phyloP scores from a whole-genome alignment of 2,888 invertebrate species.

The Caenorhabditis plicata region DNA sequence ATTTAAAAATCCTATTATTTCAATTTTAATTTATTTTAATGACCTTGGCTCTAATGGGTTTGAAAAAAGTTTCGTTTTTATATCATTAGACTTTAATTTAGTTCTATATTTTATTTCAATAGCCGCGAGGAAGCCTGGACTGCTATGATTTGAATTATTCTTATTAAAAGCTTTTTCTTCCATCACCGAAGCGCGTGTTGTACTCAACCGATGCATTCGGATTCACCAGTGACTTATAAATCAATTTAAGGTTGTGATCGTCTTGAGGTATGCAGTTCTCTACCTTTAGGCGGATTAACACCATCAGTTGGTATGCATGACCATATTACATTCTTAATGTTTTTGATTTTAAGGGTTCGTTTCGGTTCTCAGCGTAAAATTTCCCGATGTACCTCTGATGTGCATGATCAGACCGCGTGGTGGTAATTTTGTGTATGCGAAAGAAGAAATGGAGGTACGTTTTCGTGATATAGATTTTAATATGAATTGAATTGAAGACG shows the following conservation, averaged over 20 bases:
- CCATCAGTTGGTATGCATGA: slow-evolving; percentile 27
- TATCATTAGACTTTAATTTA: no score
- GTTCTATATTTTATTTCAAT: no score
- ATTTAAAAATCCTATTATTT: no score
- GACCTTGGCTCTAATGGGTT: no score
- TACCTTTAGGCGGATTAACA: slow-evolving; percentile 36
- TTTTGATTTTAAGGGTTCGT: slow-evolving; percentile 34
- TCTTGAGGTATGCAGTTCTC: slow-evolving; percentile 39
- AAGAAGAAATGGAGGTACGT: slow-evolving; percentile 21
- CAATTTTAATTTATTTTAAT: no score
- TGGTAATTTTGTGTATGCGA: slow-evolving; percentile 41
- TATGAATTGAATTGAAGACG: not conserved
- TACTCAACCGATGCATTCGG: no score
- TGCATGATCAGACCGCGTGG: slow-evolving; percentile 41
- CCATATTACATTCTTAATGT: not conserved
- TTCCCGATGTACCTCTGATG: slow-evolving; percentile 18
- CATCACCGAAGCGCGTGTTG: no score
- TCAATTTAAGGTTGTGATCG: slow-evolving; percentile 36
- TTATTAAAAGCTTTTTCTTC: no score
- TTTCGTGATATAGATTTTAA: not conserved
- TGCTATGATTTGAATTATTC: no score
- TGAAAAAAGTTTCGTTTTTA: no score
- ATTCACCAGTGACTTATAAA: no score
- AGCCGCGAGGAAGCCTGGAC: no score
- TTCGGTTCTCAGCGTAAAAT: slow-evolving; percentile 11